phyloP scores from a whole-genome alignment of 2,888 invertebrate species.

The Xylota sylvarum region DNA sequence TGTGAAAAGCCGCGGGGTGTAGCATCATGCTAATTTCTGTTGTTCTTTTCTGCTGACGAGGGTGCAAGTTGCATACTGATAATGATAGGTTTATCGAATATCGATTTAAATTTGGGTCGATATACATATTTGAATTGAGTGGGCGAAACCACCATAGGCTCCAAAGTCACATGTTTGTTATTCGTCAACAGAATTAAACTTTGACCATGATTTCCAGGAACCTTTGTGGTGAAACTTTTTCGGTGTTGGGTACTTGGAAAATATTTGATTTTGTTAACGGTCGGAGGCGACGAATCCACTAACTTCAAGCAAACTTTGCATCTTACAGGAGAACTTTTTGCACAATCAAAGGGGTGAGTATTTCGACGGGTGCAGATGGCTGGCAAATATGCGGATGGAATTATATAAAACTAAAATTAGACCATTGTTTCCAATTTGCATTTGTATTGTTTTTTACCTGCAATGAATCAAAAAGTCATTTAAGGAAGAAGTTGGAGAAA shows the following conservation, averaged over 20 bases:
- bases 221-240: not conserved
- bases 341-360: not conserved
- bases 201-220: conserved; percentile 3
- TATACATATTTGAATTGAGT: not conserved
- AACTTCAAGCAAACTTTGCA: not conserved
- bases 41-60: not conserved
- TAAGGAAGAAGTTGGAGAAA: too few species aligned
- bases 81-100: conserved; percentile 7
- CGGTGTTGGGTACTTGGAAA: not conserved
- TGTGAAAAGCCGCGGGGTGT: not conserved
- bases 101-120: conserved; percentile 22
- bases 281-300: not conserved
- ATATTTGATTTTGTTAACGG: not conserved
- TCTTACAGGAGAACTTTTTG: not conserved
- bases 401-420: too few species aligned
- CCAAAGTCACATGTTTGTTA: not conserved
- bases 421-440: too few species aligned
- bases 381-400: not conserved
- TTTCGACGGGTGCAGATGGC: not conserved
- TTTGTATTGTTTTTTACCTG: too few species aligned
- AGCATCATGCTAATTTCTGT: conserved; percentile 25
- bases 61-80: conserved; percentile 18
- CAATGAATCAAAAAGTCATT: too few species aligned
- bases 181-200: not conserved
- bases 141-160: not conserved